Base-by-base conservation (phyloP, 2,888 invertebrate species). In the Temnothorax rugatulus region DNA sequence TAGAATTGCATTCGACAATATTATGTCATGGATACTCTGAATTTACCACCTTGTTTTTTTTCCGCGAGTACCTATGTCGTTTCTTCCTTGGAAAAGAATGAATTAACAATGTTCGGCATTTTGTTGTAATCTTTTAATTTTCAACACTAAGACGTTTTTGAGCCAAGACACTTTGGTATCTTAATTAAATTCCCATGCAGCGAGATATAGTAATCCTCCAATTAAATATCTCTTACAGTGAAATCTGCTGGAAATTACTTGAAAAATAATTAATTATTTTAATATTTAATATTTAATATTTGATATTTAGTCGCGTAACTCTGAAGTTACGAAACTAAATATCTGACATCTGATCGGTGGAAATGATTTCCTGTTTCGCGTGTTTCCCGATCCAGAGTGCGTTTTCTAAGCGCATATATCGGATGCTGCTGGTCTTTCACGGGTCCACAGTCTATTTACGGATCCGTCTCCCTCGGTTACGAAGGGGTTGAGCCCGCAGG, bases 361-460 rank as follows among this genome's bases (percentile, higher is more conserved):
- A 21, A 15, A 13, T 44, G 15, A 44, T 59, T 71, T 71, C 7
- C 15, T 21, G 15, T 57, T 63, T 82, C 47, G 5, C 7, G 21
- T 41, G 44, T 75, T n/a, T 47, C 34, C 9, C 4, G n/a, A 54
- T 8, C 3, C 18, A 29, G 7, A 25, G 44, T 9, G 18, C 61
- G 8, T 44, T 69, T 81, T 83, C 44, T 54, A 71, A 54, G 63
- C n/a, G 4, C n/a, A 74, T 73, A 21, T 57, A 21, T 57, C 25
- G 71, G 54, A 63, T 44, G 34, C n/a, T 54, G 41, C 61, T 61
- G 52, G 44, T 69, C 76, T 85, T 85, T 83, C 77, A 59, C 63
- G 71, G 68, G 64, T 64, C 57, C 68, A 59, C 81, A 82, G 79
- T 84, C 87, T 87, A 83, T 87, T 87, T 86, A 81, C 81, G 76